Base-by-base conservation (phyloP, 2,888 invertebrate species). In the Cistogaster globosa region DNA sequence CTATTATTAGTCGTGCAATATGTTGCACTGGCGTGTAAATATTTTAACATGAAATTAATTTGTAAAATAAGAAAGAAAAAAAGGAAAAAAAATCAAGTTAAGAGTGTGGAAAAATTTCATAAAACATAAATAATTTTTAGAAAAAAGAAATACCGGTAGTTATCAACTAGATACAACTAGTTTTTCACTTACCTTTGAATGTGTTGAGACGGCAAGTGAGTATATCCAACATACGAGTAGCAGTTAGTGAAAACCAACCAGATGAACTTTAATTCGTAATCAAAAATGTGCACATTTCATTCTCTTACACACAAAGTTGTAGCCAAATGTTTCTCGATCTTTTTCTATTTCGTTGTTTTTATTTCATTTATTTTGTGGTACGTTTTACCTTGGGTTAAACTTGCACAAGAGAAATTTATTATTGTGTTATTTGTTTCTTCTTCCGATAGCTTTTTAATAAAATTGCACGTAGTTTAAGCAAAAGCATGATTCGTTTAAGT, bases 81-180 rank as follows among this genome's bases (percentile, higher is more conserved):
- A 69, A 22, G 26, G 3, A 11, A 51, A 62, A 55, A 63, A 53
- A 20, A 63, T 36, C n/a, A 18, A 20, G 65, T 36, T 65, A 79
- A 68, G 75, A 69, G 71, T 81, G 62, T 48, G 20, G 62, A 76
- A 67, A 75, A 72, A 38, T 69, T 45, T 51, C 69, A 51, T 63
- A 65, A 75, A 72, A 68, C 26, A 69, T 72, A 69, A 68, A 69
- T 8, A 55, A 63, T 65, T 57, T 57, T 48, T 48, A 63, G 36
- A 78, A 83, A 77, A 42, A 42, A 58, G 14, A 63, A 85, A 85
- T 78, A 82, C 84, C 81, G 78, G 84, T 85, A 85, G 82, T 85
- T 85, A 80, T 78, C 82, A 82, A 85, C 84, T 82, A 75, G 81
- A 82, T 85, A 63, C 75, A 82, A 82, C 84, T 74, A 78, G 84